These are phyloP conservation scores for Agriopis leucophaearia DNA, from an alignment of 2,888 invertebrate species.

Conservation along the genomic window DNA sequence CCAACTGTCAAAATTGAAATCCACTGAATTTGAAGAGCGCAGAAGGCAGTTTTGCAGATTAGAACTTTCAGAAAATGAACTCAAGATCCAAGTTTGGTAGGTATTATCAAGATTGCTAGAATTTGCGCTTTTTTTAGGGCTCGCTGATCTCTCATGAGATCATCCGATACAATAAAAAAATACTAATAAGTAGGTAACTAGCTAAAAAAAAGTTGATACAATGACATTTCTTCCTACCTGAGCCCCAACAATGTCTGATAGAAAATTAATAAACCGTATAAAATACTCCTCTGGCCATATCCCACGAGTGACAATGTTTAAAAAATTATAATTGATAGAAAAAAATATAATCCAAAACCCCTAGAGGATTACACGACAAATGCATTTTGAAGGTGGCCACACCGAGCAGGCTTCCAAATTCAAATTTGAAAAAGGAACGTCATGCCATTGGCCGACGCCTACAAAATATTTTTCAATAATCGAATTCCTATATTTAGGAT, in stretches of 20 bases:
- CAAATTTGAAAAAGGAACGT: constrained; percentile 64
- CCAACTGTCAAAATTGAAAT: no score
- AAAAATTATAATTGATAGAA: constrained; percentile 75
- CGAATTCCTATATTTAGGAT: constrained; percentile 52
- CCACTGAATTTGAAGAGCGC: no score
- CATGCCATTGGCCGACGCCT: constrained; percentile 44
- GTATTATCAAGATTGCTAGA: no score
- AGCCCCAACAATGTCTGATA: constrained; percentile 66
- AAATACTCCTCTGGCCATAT: constrained; percentile 66
- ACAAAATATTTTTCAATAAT: constrained; percentile 58
- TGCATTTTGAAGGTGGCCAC: constrained; percentile 82
- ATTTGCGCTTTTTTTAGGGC: no score
- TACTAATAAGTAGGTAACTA: no score
- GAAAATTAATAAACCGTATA: constrained; percentile 75
- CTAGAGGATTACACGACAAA: constrained; percentile 85
- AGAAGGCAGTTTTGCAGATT: no score
- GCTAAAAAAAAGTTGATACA: no score
- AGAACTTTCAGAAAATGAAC: no score
- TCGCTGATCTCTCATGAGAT: no score
- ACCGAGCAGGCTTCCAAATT: constrained; percentile 76
- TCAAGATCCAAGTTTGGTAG: no score
- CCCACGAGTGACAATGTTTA: constrained; percentile 74
- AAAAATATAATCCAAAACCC: constrained; percentile 79
- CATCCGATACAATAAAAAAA: no score
- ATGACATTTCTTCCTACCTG: constrained; percentile 46